Base-by-base conservation (phyloP, 1,140 invertebrate genomes). In the Dreissena polymorpha region DNA sequence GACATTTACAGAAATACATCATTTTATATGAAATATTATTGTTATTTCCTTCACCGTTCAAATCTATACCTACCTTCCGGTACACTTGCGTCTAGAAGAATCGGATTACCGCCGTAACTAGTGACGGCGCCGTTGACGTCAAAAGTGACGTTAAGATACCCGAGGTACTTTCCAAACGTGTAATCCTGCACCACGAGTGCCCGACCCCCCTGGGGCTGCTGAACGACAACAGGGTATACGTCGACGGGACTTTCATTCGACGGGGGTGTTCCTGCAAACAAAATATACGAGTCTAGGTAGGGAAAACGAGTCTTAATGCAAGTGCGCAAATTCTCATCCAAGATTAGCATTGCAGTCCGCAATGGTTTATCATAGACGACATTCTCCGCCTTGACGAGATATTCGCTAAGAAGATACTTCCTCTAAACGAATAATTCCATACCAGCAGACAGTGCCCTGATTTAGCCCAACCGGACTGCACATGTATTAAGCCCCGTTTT, bases 161-260 rank as follows among this genome's bases (percentile, higher is more conserved):
- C 97, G 39, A 98, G 92, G 91, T 98, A 99, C 93, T 98, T 98
- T 0, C 97, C 98, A 88, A 96, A 97, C 0, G 96, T 96, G 89
- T 96, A 98, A 3, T 97, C 97, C 92, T 99, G 97, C 0, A 98
- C 97, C 6, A 97, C 96, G 0, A 97, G 96, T 1, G 96, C 96
- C 80, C 94, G 94, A 89, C 95, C 95, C 0, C 96, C 96, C 67
- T 93, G 95, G 0, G 90, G 55, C 91, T 97, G 96, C 0, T 93
- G 93, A 0, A 98, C 94, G 51, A 96, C 92, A 0, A 94, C 95
- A 0, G 97, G 97, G 93, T 98, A 99, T 0, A 94, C 91, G 0
- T 95, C 97, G 80, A 95, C 94, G 0, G 95, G 94, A 50, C 93
- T 89, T 88, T 98, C 97, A 0, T 90, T 88, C 85, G 96, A 95